Evolutionary conservation across 92 coral and sea anemone genomes (phyloP).

Genomic region (Porites rus): DNA sequence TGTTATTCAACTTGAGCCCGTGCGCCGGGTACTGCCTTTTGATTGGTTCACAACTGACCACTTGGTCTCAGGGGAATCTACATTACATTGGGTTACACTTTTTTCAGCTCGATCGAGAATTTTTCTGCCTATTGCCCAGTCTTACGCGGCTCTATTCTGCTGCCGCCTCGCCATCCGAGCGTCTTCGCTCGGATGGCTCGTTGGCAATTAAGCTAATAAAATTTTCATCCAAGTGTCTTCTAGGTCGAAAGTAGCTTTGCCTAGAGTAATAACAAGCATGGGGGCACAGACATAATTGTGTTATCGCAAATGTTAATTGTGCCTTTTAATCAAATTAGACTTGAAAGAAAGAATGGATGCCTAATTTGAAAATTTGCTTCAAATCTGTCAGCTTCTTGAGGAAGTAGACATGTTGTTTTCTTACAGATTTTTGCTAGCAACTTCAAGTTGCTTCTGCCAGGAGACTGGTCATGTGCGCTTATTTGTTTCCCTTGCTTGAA

Average conservation of each 20-base stretch:
- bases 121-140: too few species aligned
- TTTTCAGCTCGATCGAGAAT: too few species aligned
- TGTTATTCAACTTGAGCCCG: too few species aligned
- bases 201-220: too few species aligned
- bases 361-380: background rate
- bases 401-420: background rate
- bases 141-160: too few species aligned
- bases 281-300: background rate
- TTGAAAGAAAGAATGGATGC: slow-evolving; percentile 2
- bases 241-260: background rate
- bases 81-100: too few species aligned
- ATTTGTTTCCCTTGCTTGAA: slow-evolving; percentile 13
- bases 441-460: background rate
- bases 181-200: too few species aligned
- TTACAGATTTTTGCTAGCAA: background rate
- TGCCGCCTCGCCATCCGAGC: too few species aligned
- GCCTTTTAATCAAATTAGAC: slow-evolving; percentile 27
- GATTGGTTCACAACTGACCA: too few species aligned
- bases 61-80: too few species aligned
- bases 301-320: slow-evolving; percentile 15
- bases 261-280: background rate
- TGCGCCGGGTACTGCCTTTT: too few species aligned
- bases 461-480: background rate
- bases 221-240: background rate
- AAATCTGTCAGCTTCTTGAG: background rate